Percentiles rank a stretch among this genome's conserved stretches.
Conservation (phyloP, 2,888 invertebrate genomes). For the Conistra vaccinii region DNA sequence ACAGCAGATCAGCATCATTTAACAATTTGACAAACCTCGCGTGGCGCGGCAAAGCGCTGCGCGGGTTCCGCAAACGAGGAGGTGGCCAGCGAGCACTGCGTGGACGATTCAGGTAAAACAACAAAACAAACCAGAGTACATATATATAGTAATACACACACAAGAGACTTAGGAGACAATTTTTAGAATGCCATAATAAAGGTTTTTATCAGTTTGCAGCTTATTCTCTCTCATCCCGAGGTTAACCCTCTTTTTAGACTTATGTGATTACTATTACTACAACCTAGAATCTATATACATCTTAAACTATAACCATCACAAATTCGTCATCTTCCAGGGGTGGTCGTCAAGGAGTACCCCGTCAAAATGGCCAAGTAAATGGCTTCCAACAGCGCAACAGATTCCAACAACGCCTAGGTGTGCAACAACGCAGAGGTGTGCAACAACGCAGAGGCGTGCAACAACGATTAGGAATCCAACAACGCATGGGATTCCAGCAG, state of each 20-base stretch:
- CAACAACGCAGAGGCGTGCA: conserved; percentile 15
- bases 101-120: conserved; percentile 70
- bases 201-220: too few relatives aligned
- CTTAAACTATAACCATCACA: background rate
- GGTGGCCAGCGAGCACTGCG: conserved; percentile 67
- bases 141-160: background rate
- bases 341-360: conserved; percentile 15
- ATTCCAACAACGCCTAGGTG: conserved; percentile 23
- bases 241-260: too few relatives aligned
- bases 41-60: conserved; percentile 66
- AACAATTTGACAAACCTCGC: conserved; percentile 68
- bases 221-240: too few relatives aligned
- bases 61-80: conserved; percentile 74
- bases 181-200: too few relatives aligned
- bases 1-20: conserved; percentile 76
- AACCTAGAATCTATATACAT: background rate
- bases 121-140: background rate
- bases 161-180: too few relatives aligned
- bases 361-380: conserved; percentile 19
- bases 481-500: background rate
- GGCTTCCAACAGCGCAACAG: conserved; percentile 21
- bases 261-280: too few relatives aligned
- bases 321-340: background rate
- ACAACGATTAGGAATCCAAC: conserved; percentile 15
- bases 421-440: conserved; percentile 7